A percentile compares a stretch with the other conserved stretches of the same genome.
Conservation (phyloP, 2,797 vertebrate genomes). For the Lindbergichthys nudifrons region DNA sequence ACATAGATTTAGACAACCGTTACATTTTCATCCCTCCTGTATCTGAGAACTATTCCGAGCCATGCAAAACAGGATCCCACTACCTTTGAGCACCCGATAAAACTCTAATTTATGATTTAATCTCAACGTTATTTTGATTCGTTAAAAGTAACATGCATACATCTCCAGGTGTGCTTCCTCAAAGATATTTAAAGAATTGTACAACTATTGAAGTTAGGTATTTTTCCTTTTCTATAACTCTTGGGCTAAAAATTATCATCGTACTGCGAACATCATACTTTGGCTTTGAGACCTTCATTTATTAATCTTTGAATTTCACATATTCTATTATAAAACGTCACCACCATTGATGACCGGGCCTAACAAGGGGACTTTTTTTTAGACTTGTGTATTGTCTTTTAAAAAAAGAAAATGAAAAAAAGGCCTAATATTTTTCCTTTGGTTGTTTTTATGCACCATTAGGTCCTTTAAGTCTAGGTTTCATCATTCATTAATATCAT, state of each 20-base stretch:
- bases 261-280: constrained; percentile 68
- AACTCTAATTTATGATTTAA: constrained; percentile 45
- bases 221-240: constrained; percentile 41
- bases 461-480: constrained; percentile 67
- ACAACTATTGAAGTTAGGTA: constrained; percentile 46
- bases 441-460: constrained; percentile 70
- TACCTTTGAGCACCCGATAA: constrained; percentile 47
- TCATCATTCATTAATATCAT: constrained; percentile 63
- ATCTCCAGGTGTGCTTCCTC: constrained; percentile 57
- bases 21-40: constrained; percentile 46
- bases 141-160: constrained; percentile 69
- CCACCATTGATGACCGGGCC: constrained; percentile 20
- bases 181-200: constrained; percentile 40
- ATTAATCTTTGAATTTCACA: constrained; percentile 47
- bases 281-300: constrained; percentile 74
- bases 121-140: constrained; percentile 28
- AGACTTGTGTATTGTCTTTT: constrained; percentile 13
- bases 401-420: constrained; percentile 8
- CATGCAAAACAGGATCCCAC: constrained; percentile 76
- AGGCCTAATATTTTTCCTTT: constrained; percentile 60
- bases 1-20: constrained; percentile 62
- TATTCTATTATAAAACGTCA: constrained; percentile 32
- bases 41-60: constrained; percentile 65
- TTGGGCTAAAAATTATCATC: constrained; percentile 49
- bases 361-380: constrained; percentile 38